Conservation (phyloP, 2,888 invertebrate species). For the Omphaloscelis lunosa region DNA sequence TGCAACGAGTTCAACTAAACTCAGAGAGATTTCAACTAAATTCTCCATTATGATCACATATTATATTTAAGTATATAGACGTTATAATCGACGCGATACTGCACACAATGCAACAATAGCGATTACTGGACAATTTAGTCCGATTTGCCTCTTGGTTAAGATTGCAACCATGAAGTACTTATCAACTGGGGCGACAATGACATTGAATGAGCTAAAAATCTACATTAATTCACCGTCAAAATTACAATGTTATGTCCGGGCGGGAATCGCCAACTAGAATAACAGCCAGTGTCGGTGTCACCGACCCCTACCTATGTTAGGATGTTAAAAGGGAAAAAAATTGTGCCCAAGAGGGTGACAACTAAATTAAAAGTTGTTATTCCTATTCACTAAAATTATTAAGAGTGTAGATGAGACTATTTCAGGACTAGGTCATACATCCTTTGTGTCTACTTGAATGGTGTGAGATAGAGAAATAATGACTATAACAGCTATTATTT, state of each 20-base stretch:
- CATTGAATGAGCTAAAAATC: conserved; percentile 14
- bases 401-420: background rate
- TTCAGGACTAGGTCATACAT: conserved; percentile 1
- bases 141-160: conserved; percentile 19
- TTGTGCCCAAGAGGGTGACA: background rate
- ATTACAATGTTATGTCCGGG: background rate
- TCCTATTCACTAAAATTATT: conserved; percentile 2
- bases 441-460: background rate
- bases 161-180: conserved; percentile 22
- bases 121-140: conserved; percentile 39
- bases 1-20: conserved; percentile 63
- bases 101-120: conserved; percentile 43
- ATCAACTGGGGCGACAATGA: background rate
- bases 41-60: too few species aligned
- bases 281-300: background rate
- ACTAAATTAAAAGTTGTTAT: background rate
- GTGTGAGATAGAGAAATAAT: background rate
- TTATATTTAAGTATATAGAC: conserved; percentile 7
- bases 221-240: conserved; percentile 4
- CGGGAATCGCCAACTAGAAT: conserved; percentile 6
- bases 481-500: background rate
- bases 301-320: too few species aligned
- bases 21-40: background rate
- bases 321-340: background rate
- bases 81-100: conserved; percentile 23